These are phyloP conservation scores for Dromaius novaehollandiae DNA, from an alignment of 2,113 vertebrate species.

Conservation along the genomic window DNA sequence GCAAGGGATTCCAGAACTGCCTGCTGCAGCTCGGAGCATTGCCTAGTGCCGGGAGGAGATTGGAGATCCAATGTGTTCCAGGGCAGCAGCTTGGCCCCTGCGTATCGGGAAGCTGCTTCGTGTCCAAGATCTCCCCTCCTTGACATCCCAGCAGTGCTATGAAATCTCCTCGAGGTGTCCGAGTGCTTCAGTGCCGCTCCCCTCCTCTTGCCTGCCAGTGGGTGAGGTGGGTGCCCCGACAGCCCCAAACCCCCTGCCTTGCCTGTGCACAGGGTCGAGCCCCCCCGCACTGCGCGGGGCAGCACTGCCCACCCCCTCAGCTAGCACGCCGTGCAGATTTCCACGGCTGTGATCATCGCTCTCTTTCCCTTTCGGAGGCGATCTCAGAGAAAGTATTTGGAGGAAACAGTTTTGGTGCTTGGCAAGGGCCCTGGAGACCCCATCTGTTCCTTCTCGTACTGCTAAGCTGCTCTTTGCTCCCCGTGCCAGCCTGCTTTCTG, in stretches of 20 bases:
- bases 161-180: fast-evolving
- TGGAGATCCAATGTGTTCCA: neutral
- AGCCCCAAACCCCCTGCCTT: no score
- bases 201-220: no score
- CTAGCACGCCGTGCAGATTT: neutral
- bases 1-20: neutral
- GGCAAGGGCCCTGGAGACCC: slow-evolving; percentile 29
- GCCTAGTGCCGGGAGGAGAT: no score
- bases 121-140: neutral
- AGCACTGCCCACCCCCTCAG: fast-evolving
- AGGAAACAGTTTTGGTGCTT: slow-evolving; percentile 31
- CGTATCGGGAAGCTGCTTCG: neutral
- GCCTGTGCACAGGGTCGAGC: no score
- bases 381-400: slow-evolving; percentile 4
- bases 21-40: neutral
- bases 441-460: slow-evolving; percentile 62
- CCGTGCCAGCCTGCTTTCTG: slow-evolving; percentile 52
- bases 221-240: no score
- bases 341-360: neutral
- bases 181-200: neutral
- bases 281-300: neutral
- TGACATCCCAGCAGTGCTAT: neutral
- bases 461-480: slow-evolving; percentile 41
- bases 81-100: neutral
- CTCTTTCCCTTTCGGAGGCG: slow-evolving; percentile 2